Conservation (phyloP, 1,140 invertebrate genomes). For the Cataglyphis hispanica region DNA sequence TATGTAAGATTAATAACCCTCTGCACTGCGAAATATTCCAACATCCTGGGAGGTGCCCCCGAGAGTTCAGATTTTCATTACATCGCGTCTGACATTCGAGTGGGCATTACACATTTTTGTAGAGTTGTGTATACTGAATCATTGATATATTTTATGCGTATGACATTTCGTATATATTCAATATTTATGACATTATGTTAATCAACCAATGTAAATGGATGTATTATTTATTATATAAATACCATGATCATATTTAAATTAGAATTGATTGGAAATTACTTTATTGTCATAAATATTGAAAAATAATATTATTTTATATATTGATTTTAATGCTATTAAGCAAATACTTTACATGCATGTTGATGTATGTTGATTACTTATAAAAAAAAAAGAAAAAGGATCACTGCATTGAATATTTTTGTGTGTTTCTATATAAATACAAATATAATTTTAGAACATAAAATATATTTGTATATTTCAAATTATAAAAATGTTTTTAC, state of each 20-base stretch:
- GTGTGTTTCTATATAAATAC: background rate
- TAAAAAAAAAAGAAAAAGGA: background rate
- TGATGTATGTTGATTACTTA: background rate
- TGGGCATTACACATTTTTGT: background rate
- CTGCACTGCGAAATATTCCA: constrained; percentile 44
- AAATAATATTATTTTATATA: background rate
- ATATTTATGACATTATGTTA: constrained; percentile 21
- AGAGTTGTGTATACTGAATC: background rate
- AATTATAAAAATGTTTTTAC: background rate
- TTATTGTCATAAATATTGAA: background rate
- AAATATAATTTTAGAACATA: no score
- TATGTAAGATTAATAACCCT: constrained; percentile 59
- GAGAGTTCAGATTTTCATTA: constrained; percentile 53
- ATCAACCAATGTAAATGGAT: background rate
- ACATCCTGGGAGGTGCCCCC: constrained; percentile 81
- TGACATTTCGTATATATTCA: background rate
- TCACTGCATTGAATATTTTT: background rate
- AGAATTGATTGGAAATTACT: background rate
- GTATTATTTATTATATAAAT: constrained; percentile 35
- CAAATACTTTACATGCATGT: background rate
- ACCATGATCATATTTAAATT: background rate
- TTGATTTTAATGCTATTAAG: background rate
- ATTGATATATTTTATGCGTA: background rate
- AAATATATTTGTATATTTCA: constrained; percentile 9
- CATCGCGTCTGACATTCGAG: background rate